Percentiles rank a stretch among this genome's conserved stretches.
Evolutionary conservation across 2,113 vertebrate species (phyloP).

Genomic region (Coptodon bakossiorum): DNA sequence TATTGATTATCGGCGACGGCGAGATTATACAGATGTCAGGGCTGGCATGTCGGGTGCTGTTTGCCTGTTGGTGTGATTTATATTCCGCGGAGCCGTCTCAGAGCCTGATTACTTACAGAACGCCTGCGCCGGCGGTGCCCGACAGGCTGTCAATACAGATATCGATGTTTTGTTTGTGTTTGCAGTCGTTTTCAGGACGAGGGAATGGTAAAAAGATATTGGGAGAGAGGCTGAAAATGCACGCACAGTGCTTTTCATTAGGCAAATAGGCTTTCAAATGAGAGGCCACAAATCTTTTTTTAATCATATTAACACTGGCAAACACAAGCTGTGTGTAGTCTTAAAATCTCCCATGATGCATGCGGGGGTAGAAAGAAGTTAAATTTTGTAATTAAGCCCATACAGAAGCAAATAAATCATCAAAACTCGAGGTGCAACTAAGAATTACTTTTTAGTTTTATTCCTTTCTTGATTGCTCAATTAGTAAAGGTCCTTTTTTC

Average conservation of each 20-base stretch:
- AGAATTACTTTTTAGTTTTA: not conserved
- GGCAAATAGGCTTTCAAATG: not conserved
- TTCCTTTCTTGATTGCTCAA: not conserved
- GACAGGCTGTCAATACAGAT: not conserved
- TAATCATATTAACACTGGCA: not conserved
- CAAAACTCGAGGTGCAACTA: not conserved
- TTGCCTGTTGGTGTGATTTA: not conserved
- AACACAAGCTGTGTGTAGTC: not conserved
- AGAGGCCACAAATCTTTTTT: not conserved
- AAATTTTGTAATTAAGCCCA: not conserved
- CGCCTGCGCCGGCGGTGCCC: not conserved
- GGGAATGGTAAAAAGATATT: not conserved
- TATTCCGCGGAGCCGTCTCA: not conserved
- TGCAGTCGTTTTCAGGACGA: not conserved
- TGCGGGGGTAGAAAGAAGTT: not conserved
- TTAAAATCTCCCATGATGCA: not conserved
- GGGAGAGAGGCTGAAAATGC: not conserved
- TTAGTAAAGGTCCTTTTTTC: not conserved
- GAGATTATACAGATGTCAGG: conserved; percentile 2
- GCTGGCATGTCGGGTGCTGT: not conserved
- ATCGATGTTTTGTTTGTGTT: not conserved
- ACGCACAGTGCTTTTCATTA: not conserved
- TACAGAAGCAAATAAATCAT: not conserved
- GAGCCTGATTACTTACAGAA: conserved; percentile 15
- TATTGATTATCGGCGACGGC: not conserved